These are phyloP conservation scores for Pollenia amentaria DNA, from an alignment of 2,888 invertebrate species.

Conservation along the genomic window DNA sequence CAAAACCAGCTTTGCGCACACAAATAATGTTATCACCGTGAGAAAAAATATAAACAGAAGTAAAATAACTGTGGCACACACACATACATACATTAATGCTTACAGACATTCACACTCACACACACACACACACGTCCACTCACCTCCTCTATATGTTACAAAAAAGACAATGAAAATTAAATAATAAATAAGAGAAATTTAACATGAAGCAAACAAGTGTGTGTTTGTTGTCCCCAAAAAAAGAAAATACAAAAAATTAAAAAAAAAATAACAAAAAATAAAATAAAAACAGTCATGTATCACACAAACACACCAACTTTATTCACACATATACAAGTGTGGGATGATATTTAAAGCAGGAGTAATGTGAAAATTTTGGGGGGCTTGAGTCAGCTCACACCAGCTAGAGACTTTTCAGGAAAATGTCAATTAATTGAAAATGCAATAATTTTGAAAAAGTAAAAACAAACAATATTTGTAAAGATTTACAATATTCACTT, in stretches of 20 bases:
- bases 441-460: not conserved
- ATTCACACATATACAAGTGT: slow-evolving; percentile 37
- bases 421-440: slow-evolving; percentile 23
- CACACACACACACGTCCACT: slow-evolving; percentile 20
- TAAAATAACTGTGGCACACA: slow-evolving; percentile 73
- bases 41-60: slow-evolving; percentile 76
- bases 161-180: slow-evolving; percentile 69
- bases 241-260: slow-evolving; percentile 20
- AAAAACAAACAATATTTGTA: not conserved
- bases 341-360: slow-evolving; percentile 41
- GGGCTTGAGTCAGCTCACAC: slow-evolving; percentile 14
- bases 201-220: slow-evolving; percentile 70
- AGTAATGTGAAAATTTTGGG: slow-evolving; percentile 53
- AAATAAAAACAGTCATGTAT: slow-evolving; percentile 18
- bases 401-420: not conserved
- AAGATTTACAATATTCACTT: not conserved
- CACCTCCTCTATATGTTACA: slow-evolving; percentile 22
- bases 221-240: slow-evolving; percentile 65
- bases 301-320: not conserved
- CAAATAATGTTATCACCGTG: slow-evolving; percentile 77
- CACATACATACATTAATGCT: slow-evolving; percentile 16
- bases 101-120: not conserved
- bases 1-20: slow-evolving; percentile 73
- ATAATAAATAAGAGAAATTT: slow-evolving; percentile 73
- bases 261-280: slow-evolving; percentile 12